These are phyloP conservation scores for Brachirus orientalis DNA, from an alignment of 2,113 vertebrate genomes.

Conservation along the genomic window DNA sequence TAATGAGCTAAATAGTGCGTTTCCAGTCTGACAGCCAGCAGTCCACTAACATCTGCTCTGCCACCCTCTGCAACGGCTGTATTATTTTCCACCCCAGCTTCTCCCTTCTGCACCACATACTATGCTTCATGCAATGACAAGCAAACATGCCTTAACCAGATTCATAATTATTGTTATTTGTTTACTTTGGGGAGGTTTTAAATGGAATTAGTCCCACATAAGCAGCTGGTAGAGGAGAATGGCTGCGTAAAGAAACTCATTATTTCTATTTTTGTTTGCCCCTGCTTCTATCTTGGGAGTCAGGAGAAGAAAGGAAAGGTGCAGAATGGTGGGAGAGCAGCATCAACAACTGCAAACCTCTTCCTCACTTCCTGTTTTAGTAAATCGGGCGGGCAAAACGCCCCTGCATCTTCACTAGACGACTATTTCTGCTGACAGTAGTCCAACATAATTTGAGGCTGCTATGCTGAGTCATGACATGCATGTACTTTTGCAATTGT, in stretches of 20 bases:
- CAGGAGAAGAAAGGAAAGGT: neutral
- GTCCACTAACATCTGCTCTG: too few species aligned
- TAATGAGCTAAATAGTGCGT: too few species aligned
- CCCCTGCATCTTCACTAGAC: slow-evolving; percentile 1
- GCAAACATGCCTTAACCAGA: too few species aligned
- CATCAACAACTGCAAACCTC: too few species aligned
- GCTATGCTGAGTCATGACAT: slow-evolving; percentile 6
- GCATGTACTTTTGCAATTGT: slow-evolving; percentile 28
- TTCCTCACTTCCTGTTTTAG: slow-evolving; percentile 15
- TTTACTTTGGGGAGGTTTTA: too few species aligned
- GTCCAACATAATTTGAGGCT: slow-evolving; percentile 10
- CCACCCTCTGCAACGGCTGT: too few species aligned
- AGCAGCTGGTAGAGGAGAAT: neutral
- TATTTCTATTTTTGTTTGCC: slow-evolving; percentile 27
- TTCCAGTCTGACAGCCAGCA: too few species aligned
- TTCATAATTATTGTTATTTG: too few species aligned
- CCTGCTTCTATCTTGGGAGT: neutral
- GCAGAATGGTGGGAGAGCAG: neutral
- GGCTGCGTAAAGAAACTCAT: slow-evolving; percentile 14
- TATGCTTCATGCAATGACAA: too few species aligned
- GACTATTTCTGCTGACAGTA: slow-evolving; percentile 19
- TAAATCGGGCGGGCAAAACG: slow-evolving; percentile 19
- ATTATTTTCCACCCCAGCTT: too few species aligned
- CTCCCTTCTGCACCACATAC: too few species aligned
- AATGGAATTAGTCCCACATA: neutral